Evolutionary conservation across 1,140 invertebrate species (phyloP).

Genomic region (Apocrypta bakeri): DNA sequence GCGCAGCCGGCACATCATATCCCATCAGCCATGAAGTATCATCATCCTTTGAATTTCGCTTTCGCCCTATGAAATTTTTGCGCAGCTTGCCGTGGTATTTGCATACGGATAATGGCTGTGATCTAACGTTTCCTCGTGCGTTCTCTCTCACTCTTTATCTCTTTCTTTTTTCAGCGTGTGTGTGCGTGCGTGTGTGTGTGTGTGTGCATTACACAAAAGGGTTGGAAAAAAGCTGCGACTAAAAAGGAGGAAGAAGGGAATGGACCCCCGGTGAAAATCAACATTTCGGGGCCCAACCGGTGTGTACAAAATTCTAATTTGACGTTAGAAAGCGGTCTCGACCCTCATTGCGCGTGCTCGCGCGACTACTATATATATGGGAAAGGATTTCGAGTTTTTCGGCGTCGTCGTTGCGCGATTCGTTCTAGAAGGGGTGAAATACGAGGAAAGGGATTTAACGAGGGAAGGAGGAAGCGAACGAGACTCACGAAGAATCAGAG

Average conservation of each 20-base stretch:
- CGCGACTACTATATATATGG: constrained; percentile 47
- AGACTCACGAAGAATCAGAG: not conserved
- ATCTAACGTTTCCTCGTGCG: constrained; percentile 35
- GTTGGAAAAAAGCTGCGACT: constrained; percentile 43
- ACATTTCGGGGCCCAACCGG: constrained; percentile 61
- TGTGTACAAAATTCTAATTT: constrained; percentile 72
- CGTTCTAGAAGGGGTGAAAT: constrained; percentile 39
- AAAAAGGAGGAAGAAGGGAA: constrained; percentile 46
- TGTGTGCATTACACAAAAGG: constrained; percentile 37
- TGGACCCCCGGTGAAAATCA: constrained; percentile 61
- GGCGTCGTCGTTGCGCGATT: constrained; percentile 26
- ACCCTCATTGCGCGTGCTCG: not conserved
- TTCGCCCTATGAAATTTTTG: constrained; percentile 14
- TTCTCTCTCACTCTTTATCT: not conserved
- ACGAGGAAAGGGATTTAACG: constrained; percentile 30
- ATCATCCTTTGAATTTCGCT: constrained; percentile 26
- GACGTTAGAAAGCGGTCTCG: constrained; percentile 62
- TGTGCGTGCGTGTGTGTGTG: no score
- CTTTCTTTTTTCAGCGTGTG: no score
- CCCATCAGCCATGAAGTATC: not conserved
- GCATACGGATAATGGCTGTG: constrained; percentile 38
- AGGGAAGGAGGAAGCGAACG: not conserved
- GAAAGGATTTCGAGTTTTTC: constrained; percentile 48
- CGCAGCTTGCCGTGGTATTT: constrained; percentile 40
- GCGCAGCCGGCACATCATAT: not conserved